Base-by-base conservation (phyloP, 2,797 vertebrate species). In the Saxicola maurus region DNA sequence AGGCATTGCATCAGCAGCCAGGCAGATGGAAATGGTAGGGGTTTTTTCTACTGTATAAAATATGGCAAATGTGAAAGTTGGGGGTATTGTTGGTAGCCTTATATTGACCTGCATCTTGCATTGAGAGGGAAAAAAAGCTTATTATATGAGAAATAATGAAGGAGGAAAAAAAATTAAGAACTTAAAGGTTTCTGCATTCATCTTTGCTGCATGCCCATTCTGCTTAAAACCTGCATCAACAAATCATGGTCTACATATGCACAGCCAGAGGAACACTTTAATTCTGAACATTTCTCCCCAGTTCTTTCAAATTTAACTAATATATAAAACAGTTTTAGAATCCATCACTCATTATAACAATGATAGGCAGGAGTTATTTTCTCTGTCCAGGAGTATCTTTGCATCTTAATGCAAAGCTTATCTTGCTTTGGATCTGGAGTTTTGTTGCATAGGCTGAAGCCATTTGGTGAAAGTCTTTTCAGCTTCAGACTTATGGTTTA, bases 211-310 rank as follows among this genome's bases (percentile, higher is more conserved):
- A 55, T 38, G 10, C 9, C 11, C 5, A 3, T 61, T 74, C 43
- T 42, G 35, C 8, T 43, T 48, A 72, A 45, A 75, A 37, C 6
- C 5, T 33, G 3, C 75, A 24, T 31, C 17, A 46, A 10, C 4
- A 3, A 35, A 24, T 5, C n/a, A 3, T 35, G 10, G 5, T 33
- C 27, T 82, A 2, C 1, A 0, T 60, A 9, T 49, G 35, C 61
- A 23, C 13, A 86, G 46, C 3, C 19, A 57, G 61, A 60, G 35
- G 8, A 74, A 40, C 28, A 33, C 0, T 2, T 23, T 2, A 7
- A 28, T 30, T 62, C 14, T 45, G 30, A 74, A 53, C 30, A 45
- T 31, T 71, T 71, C 18, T 2, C 4, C 10, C 9, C 1, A 52
- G 8, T 53, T 25, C 16, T 62, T 83, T 65, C 4, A 46, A 21